Evolutionary conservation across 2,113 vertebrate genomes (phyloP).

Genomic region (Barbus barbus): DNA sequence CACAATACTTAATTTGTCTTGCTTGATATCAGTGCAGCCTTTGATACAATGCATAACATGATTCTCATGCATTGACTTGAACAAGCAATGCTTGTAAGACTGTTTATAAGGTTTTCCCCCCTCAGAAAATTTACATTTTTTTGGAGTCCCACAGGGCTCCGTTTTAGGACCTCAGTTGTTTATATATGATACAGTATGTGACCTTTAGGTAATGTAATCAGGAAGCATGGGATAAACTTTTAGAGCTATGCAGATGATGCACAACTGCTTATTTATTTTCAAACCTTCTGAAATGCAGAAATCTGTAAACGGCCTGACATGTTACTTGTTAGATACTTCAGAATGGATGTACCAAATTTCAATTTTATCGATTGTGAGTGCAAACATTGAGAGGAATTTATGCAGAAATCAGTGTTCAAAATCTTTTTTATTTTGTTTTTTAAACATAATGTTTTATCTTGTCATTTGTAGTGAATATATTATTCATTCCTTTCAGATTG

Average conservation of each 20-base stretch:
- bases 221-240: neutral
- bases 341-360: neutral
- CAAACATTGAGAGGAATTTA: neutral
- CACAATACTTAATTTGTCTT: neutral
- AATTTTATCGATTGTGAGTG: neutral
- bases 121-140: neutral
- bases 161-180: neutral
- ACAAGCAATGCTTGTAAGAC: neutral
- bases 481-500: constrained; percentile 69
- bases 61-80: neutral
- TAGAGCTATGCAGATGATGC: neutral
- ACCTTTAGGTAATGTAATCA: constrained; percentile 4
- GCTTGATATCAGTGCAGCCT: neutral
- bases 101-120: neutral
- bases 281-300: neutral
- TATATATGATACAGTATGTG: neutral
- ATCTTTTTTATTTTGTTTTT: neutral
- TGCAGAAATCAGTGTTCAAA: too few relatives aligned
- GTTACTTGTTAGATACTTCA: neutral
- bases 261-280: neutral
- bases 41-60: neutral
- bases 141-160: neutral
- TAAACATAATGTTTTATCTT: neutral
- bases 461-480: neutral
- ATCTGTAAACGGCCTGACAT: neutral